A percentile compares a stretch with the other conserved stretches of the same genome.
phyloP scores from a whole-genome alignment of 2,888 invertebrate species.

The Drosophila mimica region DNA sequence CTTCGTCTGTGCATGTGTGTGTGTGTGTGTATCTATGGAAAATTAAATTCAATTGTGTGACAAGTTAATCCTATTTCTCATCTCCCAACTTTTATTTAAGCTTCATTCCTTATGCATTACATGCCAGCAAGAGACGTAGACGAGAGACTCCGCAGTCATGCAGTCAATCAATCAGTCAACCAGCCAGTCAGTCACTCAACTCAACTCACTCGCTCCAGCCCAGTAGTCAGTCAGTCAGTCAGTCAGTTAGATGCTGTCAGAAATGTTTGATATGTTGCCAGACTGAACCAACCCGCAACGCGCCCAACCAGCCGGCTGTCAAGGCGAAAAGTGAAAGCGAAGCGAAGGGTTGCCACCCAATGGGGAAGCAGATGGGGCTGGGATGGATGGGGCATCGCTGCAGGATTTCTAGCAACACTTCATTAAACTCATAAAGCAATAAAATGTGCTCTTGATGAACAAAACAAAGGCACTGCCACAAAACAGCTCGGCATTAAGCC shows the following conservation, averaged over 20 bases:
- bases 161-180: slow-evolving; percentile 62
- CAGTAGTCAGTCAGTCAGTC: slow-evolving; percentile 32
- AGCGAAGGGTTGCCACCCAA: slow-evolving; percentile 69
- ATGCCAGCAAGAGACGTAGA: slow-evolving; percentile 37
- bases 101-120: slow-evolving; percentile 81
- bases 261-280: slow-evolving; percentile 72
- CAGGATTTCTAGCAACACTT: slow-evolving; percentile 66
- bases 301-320: slow-evolving; percentile 13
- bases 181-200: slow-evolving; percentile 41
- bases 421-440: slow-evolving; percentile 80
- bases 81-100: slow-evolving; percentile 80
- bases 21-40: slow-evolving; percentile 67
- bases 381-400: neutral
- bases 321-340: slow-evolving; percentile 69
- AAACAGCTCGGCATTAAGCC: slow-evolving; percentile 2
- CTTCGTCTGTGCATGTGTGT: slow-evolving; percentile 33
- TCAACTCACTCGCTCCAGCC: neutral
- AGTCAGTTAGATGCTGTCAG: slow-evolving; percentile 62
- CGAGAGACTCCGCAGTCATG: slow-evolving; percentile 42
- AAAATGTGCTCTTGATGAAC: slow-evolving; percentile 69
- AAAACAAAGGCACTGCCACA: slow-evolving; percentile 52
- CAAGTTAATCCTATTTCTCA: slow-evolving; percentile 83
- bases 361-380: neutral
- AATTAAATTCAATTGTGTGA: slow-evolving; percentile 84
- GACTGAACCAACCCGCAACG: neutral